phyloP scores from a whole-genome alignment of 2,797 vertebrate species.

The Tinamus major region DNA sequence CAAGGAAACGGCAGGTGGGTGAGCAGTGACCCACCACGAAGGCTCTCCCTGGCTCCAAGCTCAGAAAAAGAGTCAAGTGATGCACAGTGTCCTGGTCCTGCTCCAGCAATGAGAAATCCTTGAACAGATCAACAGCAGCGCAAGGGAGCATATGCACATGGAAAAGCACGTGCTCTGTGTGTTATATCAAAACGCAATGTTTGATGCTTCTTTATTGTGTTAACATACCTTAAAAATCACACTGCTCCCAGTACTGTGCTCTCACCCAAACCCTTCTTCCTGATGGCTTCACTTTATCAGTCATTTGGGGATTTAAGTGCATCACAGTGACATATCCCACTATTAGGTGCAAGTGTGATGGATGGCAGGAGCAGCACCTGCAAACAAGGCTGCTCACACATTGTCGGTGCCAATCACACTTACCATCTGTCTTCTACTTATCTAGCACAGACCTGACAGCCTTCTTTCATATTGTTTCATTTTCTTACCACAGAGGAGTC shows the following conservation, averaged over 20 bases:
- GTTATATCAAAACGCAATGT: constrained; percentile 1
- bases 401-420: constrained; percentile 77
- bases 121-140: not conserved
- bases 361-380: constrained; percentile 83
- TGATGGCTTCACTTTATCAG: constrained; percentile 46
- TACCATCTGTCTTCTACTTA: constrained; percentile 87
- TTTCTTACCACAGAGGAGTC: constrained; percentile 79
- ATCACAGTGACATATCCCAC: constrained; percentile 78
- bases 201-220: not conserved
- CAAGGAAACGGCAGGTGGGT: not conserved
- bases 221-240: not conserved
- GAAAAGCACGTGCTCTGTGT: not conserved
- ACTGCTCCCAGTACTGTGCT: not conserved
- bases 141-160: not conserved
- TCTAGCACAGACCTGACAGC: constrained; percentile 73
- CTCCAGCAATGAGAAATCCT: not conserved
- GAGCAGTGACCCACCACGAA: not conserved
- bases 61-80: not conserved
- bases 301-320: constrained; percentile 54
- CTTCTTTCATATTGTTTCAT: constrained; percentile 67
- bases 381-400: constrained; percentile 80
- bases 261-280: constrained; percentile 30
- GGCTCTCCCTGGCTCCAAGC: not conserved
- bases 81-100: accelerated
- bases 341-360: constrained; percentile 87